These are phyloP conservation scores for Sprattus sprattus DNA, from an alignment of 2,113 vertebrate species.

Conservation along the genomic window DNA sequence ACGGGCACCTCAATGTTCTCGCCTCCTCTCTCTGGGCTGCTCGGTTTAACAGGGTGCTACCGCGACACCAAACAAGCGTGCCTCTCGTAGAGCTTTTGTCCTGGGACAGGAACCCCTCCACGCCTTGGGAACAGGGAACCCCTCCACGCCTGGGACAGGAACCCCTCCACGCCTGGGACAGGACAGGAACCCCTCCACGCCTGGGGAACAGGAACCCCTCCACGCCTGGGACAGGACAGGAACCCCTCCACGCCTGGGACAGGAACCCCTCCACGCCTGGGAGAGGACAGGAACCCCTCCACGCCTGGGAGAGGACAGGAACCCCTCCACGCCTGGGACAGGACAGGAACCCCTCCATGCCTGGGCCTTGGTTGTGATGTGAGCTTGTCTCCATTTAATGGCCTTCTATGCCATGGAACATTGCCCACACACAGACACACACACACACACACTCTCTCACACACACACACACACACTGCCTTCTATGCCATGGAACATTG, in stretches of 20 bases:
- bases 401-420: slow-evolving; percentile 31
- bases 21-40: background rate
- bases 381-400: slow-evolving; percentile 32
- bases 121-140: no score
- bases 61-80: slow-evolving; percentile 21
- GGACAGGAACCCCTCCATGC: slow-evolving; percentile 11
- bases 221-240: slow-evolving; percentile 2
- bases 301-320: slow-evolving; percentile 11
- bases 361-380: background rate
- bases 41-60: background rate
- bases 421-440: no score
- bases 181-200: no score
- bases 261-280: slow-evolving; percentile 11
- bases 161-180: slow-evolving; percentile 12
- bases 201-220: slow-evolving; percentile 9
- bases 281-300: slow-evolving; percentile 11
- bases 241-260: slow-evolving; percentile 10
- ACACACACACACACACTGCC: no score
- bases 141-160: slow-evolving; percentile 1
- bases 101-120: slow-evolving; percentile 6
- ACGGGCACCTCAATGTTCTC: background rate
- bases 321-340: slow-evolving; percentile 12
- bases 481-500: no score
- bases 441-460: no score
- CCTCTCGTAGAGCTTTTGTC: slow-evolving; percentile 28